Conservation (phyloP, 2,888 invertebrate genomes). For the Allacma fusca region DNA sequence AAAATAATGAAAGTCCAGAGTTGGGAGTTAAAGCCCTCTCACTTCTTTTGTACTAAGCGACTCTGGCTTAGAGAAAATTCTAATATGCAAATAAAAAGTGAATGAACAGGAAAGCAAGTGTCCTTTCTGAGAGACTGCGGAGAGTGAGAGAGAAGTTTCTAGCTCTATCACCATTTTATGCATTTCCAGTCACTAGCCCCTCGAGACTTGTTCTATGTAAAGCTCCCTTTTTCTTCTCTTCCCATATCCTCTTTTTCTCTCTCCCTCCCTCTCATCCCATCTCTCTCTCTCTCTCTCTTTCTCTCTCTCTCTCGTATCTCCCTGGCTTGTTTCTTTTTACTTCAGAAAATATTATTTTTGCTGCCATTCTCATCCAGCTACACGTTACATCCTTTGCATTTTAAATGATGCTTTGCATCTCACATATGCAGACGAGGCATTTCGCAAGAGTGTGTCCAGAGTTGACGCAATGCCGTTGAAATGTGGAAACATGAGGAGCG, state of each 20-base stretch:
- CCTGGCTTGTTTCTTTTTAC: background rate
- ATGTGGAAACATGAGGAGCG: background rate
- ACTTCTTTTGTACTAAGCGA: no score
- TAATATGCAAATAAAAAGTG: slow-evolving; percentile 31
- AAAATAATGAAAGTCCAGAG: no score
- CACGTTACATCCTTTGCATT: background rate
- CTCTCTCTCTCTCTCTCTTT: background rate
- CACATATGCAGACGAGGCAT: background rate
- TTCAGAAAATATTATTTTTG: slow-evolving; percentile 5
- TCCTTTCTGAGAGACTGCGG: background rate
- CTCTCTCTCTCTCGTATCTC: background rate
- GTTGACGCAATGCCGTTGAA: background rate
- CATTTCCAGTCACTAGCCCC: slow-evolving; percentile 26
- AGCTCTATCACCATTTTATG: slow-evolving; percentile 27
- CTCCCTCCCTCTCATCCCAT: background rate
- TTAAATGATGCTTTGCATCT: background rate
- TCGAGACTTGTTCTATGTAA: slow-evolving; percentile 1
- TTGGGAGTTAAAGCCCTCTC: background rate
- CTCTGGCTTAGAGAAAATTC: slow-evolving; percentile 19
- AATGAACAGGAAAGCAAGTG: slow-evolving; percentile 17
- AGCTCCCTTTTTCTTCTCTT: slow-evolving; percentile 16
- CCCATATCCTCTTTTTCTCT: background rate
- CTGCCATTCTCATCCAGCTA: background rate
- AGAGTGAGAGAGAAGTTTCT: background rate
- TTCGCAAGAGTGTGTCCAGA: background rate